Evolutionary conservation across 1,140 invertebrate genomes (phyloP).

Genomic region (Papilio dardanus): DNA sequence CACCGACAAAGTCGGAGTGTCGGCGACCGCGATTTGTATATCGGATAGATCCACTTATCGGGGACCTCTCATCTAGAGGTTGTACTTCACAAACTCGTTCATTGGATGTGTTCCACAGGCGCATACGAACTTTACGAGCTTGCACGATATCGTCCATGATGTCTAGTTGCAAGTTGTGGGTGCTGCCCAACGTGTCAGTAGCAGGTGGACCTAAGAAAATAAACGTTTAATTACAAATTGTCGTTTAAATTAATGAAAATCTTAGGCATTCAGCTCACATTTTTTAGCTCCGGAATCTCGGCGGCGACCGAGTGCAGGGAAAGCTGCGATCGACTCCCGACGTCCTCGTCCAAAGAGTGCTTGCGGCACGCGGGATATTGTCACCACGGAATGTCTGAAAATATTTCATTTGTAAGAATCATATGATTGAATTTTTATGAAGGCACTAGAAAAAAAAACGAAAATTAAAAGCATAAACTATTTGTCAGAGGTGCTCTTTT

Average conservation of each 20-base stretch:
- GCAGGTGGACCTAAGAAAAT: conserved; percentile 84
- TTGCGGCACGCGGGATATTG: conserved; percentile 90
- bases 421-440: not conserved
- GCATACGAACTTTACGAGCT: conserved; percentile 90
- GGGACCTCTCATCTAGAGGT: conserved; percentile 85
- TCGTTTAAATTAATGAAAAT: not conserved
- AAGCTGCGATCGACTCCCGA: conserved; percentile 90
- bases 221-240: not conserved
- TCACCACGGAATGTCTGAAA: conserved; percentile 90
- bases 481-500: too few species aligned
- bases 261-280: conserved; percentile 54
- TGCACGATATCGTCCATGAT: conserved; percentile 94
- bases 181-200: conserved; percentile 87
- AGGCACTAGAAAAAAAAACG: not conserved
- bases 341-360: conserved; percentile 89
- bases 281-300: conserved; percentile 72
- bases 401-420: conserved; percentile 30
- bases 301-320: conserved; percentile 81
- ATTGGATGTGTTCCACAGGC: conserved; percentile 90
- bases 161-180: conserved; percentile 91
- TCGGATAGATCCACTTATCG: conserved; percentile 76
- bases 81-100: conserved; percentile 92
- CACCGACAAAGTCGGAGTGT: conserved; percentile 88
- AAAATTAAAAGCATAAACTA: too few species aligned
- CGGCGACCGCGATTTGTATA: conserved; percentile 84